Base-by-base conservation (phyloP, 2,888 invertebrate genomes). In the Halocaridina rubra region DNA sequence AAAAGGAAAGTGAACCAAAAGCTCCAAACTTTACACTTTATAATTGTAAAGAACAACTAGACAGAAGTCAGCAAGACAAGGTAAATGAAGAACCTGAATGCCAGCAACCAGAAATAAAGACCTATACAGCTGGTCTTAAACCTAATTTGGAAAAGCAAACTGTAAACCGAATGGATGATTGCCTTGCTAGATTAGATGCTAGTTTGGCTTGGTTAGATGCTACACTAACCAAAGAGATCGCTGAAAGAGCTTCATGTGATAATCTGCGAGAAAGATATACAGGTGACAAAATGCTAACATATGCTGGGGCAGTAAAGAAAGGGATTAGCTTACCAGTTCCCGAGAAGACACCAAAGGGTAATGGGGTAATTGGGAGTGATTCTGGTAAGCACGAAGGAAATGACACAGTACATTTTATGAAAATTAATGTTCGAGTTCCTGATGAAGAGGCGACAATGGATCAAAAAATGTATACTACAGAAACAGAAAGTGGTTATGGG, bases 111-210 rank as follows among this genome's bases (percentile, higher is more conserved):
- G 53, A 53, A 53, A 19, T 53, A 13, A 16, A 77, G 22, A 59
- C 32, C 5, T 77, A 61, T 32, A 33, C 75, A 27, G 16, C 69
- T 13, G 29, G 30, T 27, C 16, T 72, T 24, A 81, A 72, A 39
- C 46, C 46, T 30, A 80, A 30, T 57, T 19, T 32, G 5, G 78
- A 61, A 19, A 69, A 57, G n/a, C 19, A 27, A 53, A 53, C 74
- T 13, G 76, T 82, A 13, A 86, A 84, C 59, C 76, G 64, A 29
- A 86, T 86, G 86, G 80, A 86, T 71, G 86, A 33, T 19, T 86
- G 86, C 32, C 46, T 86, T 46, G 86, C 86, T 30, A 76, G 71
- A 30, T 67, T 86, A 16, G 84, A 86, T 57, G 80, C 84, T 10
- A 77, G 64, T 71, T 53, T 86, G 24, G 86, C 86, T 7, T 76